Conservation (phyloP, 53 echinoderm and acorn worm genomes). For the Luidia sarsii region DNA sequence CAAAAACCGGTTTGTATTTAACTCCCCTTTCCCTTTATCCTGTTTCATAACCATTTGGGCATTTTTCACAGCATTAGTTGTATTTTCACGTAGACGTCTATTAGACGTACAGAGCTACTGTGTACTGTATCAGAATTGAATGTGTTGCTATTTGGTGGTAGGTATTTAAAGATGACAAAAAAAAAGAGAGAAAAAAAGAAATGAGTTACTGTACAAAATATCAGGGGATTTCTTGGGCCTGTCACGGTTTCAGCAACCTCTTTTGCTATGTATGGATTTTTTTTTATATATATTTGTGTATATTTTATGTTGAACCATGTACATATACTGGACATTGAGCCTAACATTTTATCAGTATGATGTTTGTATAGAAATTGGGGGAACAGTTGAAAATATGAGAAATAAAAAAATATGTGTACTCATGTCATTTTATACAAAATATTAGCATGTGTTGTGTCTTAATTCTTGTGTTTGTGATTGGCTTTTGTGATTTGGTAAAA, state of each 20-base stretch:
- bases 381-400: slow-evolving; percentile 19
- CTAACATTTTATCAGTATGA: slow-evolving; percentile 58
- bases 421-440: slow-evolving; percentile 51
- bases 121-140: slow-evolving; percentile 11
- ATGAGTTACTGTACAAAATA: background rate
- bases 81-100: too few relatives aligned
- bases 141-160: slow-evolving; percentile 36
- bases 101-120: too few relatives aligned
- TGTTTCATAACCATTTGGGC: too few relatives aligned
- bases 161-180: background rate
- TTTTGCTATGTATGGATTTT: slow-evolving; percentile 44
- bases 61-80: too few relatives aligned
- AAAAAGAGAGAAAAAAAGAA: background rate
- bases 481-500: too few relatives aligned
- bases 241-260: slow-evolving; percentile 5
- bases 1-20: too few relatives aligned
- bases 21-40: too few relatives aligned
- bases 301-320: slow-evolving; percentile 61
- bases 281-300: slow-evolving; percentile 60
- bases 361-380: slow-evolving; percentile 58
- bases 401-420: slow-evolving; percentile 53
- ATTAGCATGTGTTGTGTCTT: background rate
- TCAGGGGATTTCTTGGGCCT: background rate
- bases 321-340: slow-evolving; percentile 49
- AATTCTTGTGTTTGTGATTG: background rate